Evolutionary conservation across 2,113 vertebrate species (phyloP).

Genomic region (Ailuropoda melanoleuca): DNA sequence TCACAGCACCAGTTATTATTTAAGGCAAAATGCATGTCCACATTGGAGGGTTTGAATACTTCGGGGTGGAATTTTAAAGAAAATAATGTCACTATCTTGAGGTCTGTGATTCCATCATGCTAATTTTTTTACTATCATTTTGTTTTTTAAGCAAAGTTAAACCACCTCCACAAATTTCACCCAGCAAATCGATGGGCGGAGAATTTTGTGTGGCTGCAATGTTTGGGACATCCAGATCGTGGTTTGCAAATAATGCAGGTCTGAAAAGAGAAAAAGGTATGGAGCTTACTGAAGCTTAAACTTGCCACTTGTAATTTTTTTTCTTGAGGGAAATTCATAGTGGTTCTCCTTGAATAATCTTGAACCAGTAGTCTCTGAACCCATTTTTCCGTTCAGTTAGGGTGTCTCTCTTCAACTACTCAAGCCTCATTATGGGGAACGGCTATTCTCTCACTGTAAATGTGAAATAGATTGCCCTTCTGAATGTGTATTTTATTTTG

Average conservation of each 20-base stretch:
- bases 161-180: constrained; percentile 96
- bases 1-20: neutral
- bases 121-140: constrained; percentile 74
- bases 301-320: neutral
- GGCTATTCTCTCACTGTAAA: neutral
- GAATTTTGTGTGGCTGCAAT: constrained; percentile 96
- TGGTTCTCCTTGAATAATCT: neutral
- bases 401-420: neutral
- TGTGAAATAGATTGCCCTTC: neutral
- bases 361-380: neutral
- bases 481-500: neutral
- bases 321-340: neutral
- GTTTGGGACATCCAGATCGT: constrained; percentile 95
- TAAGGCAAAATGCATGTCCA: constrained; percentile 57
- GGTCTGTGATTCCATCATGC: neutral
- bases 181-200: constrained; percentile 96
- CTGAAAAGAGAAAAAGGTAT: constrained; percentile 98
- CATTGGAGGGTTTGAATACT: neutral
- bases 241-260: constrained; percentile 96
- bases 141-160: constrained; percentile 94
- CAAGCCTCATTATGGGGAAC: neutral
- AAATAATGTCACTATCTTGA: neutral
- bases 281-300: constrained; percentile 58
- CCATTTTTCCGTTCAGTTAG: neutral
- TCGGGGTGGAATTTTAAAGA: neutral